Evolutionary conservation across 2,113 vertebrate genomes (phyloP).

Genomic region (Nannobrachium achirus): DNA sequence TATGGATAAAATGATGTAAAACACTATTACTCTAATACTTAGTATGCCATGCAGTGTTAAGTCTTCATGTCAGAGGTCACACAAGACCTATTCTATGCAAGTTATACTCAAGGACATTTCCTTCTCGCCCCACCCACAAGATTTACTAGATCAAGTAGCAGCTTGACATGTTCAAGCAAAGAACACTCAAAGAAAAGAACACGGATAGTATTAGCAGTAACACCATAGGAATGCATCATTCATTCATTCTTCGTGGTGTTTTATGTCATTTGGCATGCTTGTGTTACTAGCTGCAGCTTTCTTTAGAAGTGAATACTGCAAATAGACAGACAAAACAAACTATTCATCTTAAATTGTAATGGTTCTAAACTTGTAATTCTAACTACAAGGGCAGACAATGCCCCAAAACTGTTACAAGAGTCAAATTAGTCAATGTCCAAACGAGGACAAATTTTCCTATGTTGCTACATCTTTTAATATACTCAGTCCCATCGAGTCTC

Average conservation of each 20-base stretch:
- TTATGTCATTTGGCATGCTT: conserved; percentile 42
- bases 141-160: conserved; percentile 61
- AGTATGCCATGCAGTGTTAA: too few species aligned
- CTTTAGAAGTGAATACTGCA: conserved; percentile 12
- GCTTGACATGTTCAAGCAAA: conserved; percentile 70
- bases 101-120: conserved; percentile 48
- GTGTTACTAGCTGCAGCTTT: conserved; percentile 38
- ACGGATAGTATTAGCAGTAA: conserved; percentile 59
- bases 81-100: conserved; percentile 3
- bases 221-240: conserved; percentile 66
- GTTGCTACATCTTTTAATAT: conserved; percentile 2
- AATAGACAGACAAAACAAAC: not conserved
- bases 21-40: too few species aligned
- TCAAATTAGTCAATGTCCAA: too few species aligned
- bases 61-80: too few species aligned
- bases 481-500: not conserved
- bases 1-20: too few species aligned
- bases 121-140: conserved; percentile 50
- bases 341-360: too few species aligned
- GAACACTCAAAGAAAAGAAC: conserved; percentile 50
- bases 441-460: not conserved
- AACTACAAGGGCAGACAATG: too few species aligned
- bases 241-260: conserved; percentile 49
- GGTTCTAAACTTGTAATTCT: too few species aligned
- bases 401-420: too few species aligned